These are phyloP conservation scores for Eupleurogrammus muticus DNA, from an alignment of 2,797 vertebrate genomes.

Conservation along the genomic window DNA sequence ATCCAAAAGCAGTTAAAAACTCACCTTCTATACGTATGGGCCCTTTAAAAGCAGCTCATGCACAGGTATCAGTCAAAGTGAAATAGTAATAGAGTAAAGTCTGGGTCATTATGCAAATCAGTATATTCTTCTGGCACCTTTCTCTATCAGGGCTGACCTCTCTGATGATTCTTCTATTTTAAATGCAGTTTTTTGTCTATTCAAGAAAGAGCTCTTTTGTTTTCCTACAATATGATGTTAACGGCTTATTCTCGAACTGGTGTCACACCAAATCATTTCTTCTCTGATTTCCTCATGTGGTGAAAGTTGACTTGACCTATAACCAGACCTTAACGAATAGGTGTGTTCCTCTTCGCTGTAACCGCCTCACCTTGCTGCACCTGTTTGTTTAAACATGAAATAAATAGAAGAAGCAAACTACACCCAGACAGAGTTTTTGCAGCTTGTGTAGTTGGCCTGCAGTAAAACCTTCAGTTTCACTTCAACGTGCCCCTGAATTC, in stretches of 20 bases:
- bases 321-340: slow-evolving; percentile 47
- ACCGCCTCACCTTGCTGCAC: slow-evolving; percentile 56
- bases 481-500: not conserved
- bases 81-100: not conserved
- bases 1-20: no score
- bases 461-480: slow-evolving; percentile 45
- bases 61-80: not conserved
- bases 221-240: slow-evolving; percentile 1
- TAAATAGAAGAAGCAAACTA: not conserved
- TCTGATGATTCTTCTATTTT: slow-evolving; percentile 4
- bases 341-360: slow-evolving; percentile 44
- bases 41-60: not conserved
- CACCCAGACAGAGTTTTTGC: slow-evolving; percentile 29
- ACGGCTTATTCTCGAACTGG: not conserved
- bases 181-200: not conserved
- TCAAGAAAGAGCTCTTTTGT: not conserved
- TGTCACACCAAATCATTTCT: not conserved
- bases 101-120: not conserved
- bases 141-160: slow-evolving; percentile 14
- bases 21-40: no score
- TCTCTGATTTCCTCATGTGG: not conserved
- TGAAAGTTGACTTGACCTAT: slow-evolving; percentile 12
- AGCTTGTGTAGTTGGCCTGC: slow-evolving; percentile 54
- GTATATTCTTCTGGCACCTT: slow-evolving; percentile 3
- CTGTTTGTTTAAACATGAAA: slow-evolving; percentile 53